phyloP scores from a whole-genome alignment of 2,888 invertebrate genomes.

The Ochropacha duplaris region DNA sequence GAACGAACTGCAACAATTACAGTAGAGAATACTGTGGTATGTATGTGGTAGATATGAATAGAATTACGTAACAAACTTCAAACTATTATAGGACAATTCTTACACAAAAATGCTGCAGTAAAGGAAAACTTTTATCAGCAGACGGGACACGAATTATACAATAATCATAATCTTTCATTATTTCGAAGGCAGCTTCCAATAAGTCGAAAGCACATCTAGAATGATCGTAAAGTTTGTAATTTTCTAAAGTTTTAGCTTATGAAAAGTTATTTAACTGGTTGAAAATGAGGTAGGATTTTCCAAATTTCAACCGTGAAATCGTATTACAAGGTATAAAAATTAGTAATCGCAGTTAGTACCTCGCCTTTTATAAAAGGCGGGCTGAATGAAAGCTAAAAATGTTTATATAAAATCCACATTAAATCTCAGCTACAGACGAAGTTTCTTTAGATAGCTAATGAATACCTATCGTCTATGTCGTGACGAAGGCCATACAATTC shows the following conservation, averaged over 20 bases:
- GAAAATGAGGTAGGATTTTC: no score
- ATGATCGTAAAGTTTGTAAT: slow-evolving; percentile 11
- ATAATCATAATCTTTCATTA: slow-evolving; percentile 85
- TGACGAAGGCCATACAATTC: slow-evolving; percentile 82
- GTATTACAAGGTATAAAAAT: no score
- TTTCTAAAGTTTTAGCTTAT: no score
- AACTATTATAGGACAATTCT: slow-evolving; percentile 16
- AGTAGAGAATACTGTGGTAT: no score
- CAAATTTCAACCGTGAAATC: no score
- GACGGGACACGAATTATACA: slow-evolving; percentile 83
- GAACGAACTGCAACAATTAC: slow-evolving; percentile 57
- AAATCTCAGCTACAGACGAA: no score
- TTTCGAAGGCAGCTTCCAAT: slow-evolving; percentile 85
- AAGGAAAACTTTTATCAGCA: slow-evolving; percentile 60
- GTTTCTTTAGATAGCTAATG: no score
- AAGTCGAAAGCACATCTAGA: slow-evolving; percentile 77
- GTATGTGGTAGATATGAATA: neutral
- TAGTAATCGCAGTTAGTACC: no score
- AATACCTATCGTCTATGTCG: slow-evolving; percentile 77
- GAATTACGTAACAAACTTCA: neutral
- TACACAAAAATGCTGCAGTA: slow-evolving; percentile 81
- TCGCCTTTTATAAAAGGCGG: no score
- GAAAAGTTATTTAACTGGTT: no score
- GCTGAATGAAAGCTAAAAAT: no score
- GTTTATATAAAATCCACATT: no score